Evolutionary conservation across 1,140 invertebrate genomes (phyloP).

Genomic region (Ctenoplectra terminalis): DNA sequence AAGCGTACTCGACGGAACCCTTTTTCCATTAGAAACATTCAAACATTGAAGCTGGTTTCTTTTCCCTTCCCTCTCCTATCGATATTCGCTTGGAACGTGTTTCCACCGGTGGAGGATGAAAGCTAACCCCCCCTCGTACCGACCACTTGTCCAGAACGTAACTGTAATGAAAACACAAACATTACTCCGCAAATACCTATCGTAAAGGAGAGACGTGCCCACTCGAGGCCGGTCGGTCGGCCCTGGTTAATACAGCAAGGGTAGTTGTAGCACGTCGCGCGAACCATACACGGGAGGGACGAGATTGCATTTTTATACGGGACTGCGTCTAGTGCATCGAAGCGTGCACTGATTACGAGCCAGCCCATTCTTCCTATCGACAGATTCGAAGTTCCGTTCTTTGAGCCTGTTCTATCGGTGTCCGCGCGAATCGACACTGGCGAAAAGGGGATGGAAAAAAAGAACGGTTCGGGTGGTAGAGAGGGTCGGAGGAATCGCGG

Average conservation of each 20-base stretch:
- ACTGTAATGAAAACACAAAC: conserved; percentile 27
- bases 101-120: not conserved
- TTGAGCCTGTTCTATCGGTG: not conserved
- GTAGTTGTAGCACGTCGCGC: not conserved
- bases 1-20: not conserved
- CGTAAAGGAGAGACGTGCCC: conserved; percentile 9
- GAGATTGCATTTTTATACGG: conserved; percentile 39
- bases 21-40: not conserved
- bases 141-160: not conserved
- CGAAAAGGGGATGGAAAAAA: not conserved
- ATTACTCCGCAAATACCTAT: not conserved
- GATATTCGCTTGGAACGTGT: not conserved
- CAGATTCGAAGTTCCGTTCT: conserved; percentile 19
- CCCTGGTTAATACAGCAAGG: not conserved
- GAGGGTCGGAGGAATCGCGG: not conserved
- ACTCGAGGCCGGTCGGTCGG: not conserved
- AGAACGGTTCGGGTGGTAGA: rapidly evolving
- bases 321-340: not conserved
- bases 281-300: not conserved
- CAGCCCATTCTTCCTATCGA: conserved; percentile 12
- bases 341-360: conserved; percentile 10
- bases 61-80: not conserved
- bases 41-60: not conserved
- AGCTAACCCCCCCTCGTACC: not conserved
- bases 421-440: not conserved